phyloP scores from a whole-genome alignment of 2,888 invertebrate species.

The Parascotia fuliginaria region DNA sequence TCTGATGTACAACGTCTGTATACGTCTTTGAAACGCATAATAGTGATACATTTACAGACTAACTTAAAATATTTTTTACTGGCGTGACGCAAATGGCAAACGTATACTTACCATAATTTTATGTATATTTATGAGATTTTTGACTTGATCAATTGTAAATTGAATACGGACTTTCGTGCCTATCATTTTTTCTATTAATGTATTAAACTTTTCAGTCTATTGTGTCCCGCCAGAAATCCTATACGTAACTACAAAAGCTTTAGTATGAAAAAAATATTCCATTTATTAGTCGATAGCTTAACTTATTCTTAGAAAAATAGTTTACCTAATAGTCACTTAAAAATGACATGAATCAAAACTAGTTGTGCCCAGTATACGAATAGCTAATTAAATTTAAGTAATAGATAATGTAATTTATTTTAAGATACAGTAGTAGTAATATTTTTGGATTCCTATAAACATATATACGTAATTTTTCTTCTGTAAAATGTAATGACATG shows the following conservation, averaged over 20 bases:
- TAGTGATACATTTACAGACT: conserved; percentile 63
- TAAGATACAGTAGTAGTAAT: conserved; percentile 84
- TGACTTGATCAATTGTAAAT: conserved; percentile 38
- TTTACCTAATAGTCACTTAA: conserved; percentile 83
- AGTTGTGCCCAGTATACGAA: conserved; percentile 87
- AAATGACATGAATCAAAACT: conserved; percentile 85
- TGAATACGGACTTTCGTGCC: conserved; percentile 41
- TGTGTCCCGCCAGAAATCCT: conserved; percentile 65
- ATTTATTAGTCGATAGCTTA: conserved; percentile 84
- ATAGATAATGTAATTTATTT: conserved; percentile 79
- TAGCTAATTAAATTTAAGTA: conserved; percentile 78
- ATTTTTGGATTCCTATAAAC: conserved; percentile 86
- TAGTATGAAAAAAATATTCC: conserved; percentile 81
- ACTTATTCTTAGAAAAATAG: conserved; percentile 83
- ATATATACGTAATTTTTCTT: conserved; percentile 82
- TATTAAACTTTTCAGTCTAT: conserved; percentile 28
- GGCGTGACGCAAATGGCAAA: conserved; percentile 52
- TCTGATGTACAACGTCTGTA: conserved; percentile 85
- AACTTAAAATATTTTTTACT: conserved; percentile 56
- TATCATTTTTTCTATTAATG: conserved; percentile 43
- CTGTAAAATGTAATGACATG: conserved; percentile 61
- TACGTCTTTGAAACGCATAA: conserved; percentile 73
- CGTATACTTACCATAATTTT: conserved; percentile 38
- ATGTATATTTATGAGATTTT: conserved; percentile 41
- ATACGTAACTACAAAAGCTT: conserved; percentile 84